Evolutionary conservation across 2,888 invertebrate genomes (phyloP).

Genomic region (Ichneumon xanthorius): DNA sequence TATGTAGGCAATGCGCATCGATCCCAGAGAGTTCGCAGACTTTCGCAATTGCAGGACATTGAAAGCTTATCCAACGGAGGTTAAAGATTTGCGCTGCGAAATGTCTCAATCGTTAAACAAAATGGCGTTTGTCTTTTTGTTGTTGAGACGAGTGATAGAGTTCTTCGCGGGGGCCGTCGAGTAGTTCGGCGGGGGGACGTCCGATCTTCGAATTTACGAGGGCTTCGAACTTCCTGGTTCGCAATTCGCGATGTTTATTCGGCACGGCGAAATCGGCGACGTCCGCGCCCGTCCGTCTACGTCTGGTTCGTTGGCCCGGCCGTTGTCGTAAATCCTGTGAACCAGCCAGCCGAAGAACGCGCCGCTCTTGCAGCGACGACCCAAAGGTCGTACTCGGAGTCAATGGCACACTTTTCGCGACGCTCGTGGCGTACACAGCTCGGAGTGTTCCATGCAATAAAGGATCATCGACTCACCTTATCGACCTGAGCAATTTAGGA

Average conservation of each 20-base stretch:
- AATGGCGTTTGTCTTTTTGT: background rate
- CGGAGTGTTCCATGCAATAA: background rate
- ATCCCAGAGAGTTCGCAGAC: no score
- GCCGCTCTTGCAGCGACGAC: slow-evolving; percentile 20
- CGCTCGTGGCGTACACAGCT: background rate
- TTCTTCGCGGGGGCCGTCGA: slow-evolving; percentile 23
- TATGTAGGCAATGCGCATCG: no score
- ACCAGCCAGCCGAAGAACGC: slow-evolving; percentile 21
- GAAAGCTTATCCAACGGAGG: no score
- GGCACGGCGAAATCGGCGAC: slow-evolving; percentile 59
- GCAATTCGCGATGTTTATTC: slow-evolving; percentile 59
- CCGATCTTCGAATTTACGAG: slow-evolving; percentile 34
- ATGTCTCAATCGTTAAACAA: no score
- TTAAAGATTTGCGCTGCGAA: no score
- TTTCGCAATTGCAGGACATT: no score
- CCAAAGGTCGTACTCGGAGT: slow-evolving; percentile 49
- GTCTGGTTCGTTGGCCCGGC: slow-evolving; percentile 69
- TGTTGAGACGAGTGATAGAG: slow-evolving; percentile 26
- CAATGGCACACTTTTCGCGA: slow-evolving; percentile 56
- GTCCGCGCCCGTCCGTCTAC: slow-evolving; percentile 52
- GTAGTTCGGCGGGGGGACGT: background rate
- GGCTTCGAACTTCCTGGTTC: slow-evolving; percentile 42
- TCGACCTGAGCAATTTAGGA: no score
- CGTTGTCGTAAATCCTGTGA: slow-evolving; percentile 63
- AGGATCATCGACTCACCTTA: background rate